Conservation (phyloP, 2,797 vertebrate species). For the Helostoma temminkii region DNA sequence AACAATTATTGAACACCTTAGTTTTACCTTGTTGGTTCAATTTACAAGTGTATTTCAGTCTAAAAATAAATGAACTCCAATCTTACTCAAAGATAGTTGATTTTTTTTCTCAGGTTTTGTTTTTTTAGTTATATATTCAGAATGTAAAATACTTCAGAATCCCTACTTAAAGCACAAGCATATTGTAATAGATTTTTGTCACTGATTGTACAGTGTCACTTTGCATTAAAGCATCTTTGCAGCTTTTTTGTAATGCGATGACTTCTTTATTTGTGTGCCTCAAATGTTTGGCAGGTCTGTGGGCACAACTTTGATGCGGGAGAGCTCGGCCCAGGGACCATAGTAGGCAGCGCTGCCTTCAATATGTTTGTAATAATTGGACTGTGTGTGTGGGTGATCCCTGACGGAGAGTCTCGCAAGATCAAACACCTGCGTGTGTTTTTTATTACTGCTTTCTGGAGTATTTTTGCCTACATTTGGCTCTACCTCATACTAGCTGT, state of each 20-base stretch:
- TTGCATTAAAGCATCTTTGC: not conserved
- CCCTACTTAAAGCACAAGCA: too few species aligned
- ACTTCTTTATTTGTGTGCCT: conserved; percentile 16
- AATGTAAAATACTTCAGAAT: not conserved
- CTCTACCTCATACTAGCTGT: conserved; percentile 94
- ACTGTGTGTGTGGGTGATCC: conserved; percentile 91
- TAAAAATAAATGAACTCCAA: too few species aligned
- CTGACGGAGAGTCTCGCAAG: conserved; percentile 88
- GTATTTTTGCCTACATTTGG: conserved; percentile 97
- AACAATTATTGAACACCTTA: too few species aligned
- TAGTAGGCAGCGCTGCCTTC: conserved; percentile 96
- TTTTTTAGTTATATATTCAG: not conserved
- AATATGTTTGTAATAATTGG: conserved; percentile 98
- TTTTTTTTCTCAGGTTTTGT: not conserved
- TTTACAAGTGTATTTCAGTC: too few species aligned
- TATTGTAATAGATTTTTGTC: not conserved
- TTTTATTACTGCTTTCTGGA: conserved; percentile 94
- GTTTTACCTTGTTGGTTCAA: too few species aligned
- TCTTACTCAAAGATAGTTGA: too few species aligned
- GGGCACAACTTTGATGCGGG: conserved; percentile 94
- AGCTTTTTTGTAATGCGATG: conserved; percentile 2
- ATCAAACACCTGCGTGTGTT: conserved; percentile 96
- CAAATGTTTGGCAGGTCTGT: conserved; percentile 80
- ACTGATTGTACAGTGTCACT: not conserved
- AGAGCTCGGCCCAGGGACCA: conserved; percentile 92